Evolutionary conservation across 2,888 invertebrate species (phyloP), one percentile per base, ranked within the genome.

Genomic region (Polia nebulosa): DNA sequence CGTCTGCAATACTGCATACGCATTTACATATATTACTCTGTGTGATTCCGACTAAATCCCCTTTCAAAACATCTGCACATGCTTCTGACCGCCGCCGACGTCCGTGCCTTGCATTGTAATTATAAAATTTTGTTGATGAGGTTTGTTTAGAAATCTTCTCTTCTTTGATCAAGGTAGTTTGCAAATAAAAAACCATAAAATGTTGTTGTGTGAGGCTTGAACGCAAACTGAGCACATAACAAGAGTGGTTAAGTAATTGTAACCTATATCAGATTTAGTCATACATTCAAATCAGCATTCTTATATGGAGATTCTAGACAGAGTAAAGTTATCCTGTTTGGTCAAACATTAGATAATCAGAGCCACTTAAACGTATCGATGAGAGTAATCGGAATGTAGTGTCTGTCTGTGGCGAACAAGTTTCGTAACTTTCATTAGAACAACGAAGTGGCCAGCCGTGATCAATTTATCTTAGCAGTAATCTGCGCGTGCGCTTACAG

Each of bases 71-170:
- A 83, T 82, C 76, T 72, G 71, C 58, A 70, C 71, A 73, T 60
- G 51, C 3, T 22, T 55, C 34, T 34, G 36, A 34, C 41, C 20
- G 17, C 72, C 34, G 56, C 51, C 44, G 47, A 64, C 34, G 39
- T 9, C 41, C 89, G 91, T 88, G 92, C 80, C 72, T 71, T 74
- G 91, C 85, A 90, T 92, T 77, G 67, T 83, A 85, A 92, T 88
- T 85, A 83, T 85, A 80, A 80, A 76, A 86, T 82, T 82, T 84
- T 78, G 75, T 76, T 73, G 81, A 91, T 91, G 89, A 85, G 72
- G 86, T 85, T 69, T 55, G 79, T 82, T 90, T 89, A 88, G 88
- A 89, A 89, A 89, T 85, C 82, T 76, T 61, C 53, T 79, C 55
- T 73, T 76, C 68, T 81, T 74, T 74, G 65, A 78, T 65, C 44